Base-by-base conservation (phyloP, 2,113 vertebrate genomes). In the Sturnira hondurensis region DNA sequence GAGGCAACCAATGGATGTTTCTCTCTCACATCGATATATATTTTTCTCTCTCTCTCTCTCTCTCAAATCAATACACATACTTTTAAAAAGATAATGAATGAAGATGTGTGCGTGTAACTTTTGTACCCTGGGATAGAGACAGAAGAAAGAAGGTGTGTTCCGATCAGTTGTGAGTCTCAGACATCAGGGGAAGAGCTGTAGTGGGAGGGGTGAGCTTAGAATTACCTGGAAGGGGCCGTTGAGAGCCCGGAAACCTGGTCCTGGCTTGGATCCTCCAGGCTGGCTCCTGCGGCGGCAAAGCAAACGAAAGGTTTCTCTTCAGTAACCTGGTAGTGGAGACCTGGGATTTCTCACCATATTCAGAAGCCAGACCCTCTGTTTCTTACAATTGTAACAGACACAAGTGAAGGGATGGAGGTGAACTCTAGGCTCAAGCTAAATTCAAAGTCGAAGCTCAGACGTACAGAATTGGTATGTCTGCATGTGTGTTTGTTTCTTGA, bases 401-500 rank as follows among this genome's bases (percentile, higher is more conserved):
- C 19, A 61, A 26, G 56, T 2, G 20, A 50, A 86, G 6, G 45
- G 19, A 50, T 14, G 56, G 65, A 36, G 36, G 2, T 3, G 24
- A 36, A n/a, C 2, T 47, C 41, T 7, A 70, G 47, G 17, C 14
- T 77, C 47, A 41, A 22, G 63, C 63, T 33, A 28, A 70, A 91
- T 36, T 61, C 38, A 36, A 19, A 45, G 50, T 52, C 2, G 13
- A 41, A 14, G 67, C 8, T 52, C 16, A 50, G 3, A 3, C 17
- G 47, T 17, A 52, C 4, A 41, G 1, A 9, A 31, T 31, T 9
- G 4, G n/a, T 4, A 2, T 6, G 6, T 65, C 10, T 7, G 15
- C 19, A 7, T 0, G 3, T 31, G 22, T 45, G 7, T n/a, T 43
- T 76, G 33, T 76, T 52, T 84, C 88, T 70, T 77, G 22, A 33